Conservation (phyloP, 2,888 invertebrate species). For the Vanessa cardui region DNA sequence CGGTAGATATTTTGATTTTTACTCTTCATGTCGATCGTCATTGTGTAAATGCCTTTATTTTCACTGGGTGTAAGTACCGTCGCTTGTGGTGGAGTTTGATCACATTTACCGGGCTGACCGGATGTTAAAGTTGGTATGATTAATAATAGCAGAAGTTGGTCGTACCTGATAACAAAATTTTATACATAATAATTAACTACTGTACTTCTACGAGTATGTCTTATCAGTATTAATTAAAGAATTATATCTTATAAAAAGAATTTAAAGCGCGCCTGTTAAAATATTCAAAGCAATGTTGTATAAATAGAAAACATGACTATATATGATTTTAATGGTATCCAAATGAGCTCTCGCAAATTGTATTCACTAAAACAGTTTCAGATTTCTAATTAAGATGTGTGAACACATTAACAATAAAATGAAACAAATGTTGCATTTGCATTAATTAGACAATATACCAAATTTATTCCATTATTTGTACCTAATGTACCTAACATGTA, state of each 20-base stretch:
- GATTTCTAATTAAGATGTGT: constrained; percentile 45
- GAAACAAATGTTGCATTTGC: constrained; percentile 30
- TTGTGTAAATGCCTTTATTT: constrained; percentile 56
- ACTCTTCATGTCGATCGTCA: constrained; percentile 56
- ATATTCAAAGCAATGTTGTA: constrained; percentile 16
- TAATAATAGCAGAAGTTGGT: constrained; percentile 43
- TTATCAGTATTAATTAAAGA: neutral
- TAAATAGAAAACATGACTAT: constrained; percentile 3
- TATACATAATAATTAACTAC: too few relatives aligned
- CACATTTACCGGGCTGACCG: constrained; percentile 58
- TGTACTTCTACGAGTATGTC: too few relatives aligned
- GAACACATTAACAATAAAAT: constrained; percentile 31
- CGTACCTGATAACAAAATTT: constrained; percentile 50
- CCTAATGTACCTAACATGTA: constrained; percentile 6
- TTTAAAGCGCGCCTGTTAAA: constrained; percentile 29
- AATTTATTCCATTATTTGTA: constrained; percentile 14
- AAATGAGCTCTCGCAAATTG: constrained; percentile 27
- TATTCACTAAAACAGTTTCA: constrained; percentile 35
- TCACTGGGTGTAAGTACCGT: constrained; percentile 53
- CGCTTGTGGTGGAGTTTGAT: constrained; percentile 63
- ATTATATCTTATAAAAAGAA: neutral
- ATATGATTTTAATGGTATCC: constrained; percentile 29
- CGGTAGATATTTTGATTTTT: constrained; percentile 52
- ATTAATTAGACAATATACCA: constrained; percentile 20
- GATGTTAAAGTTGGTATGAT: constrained; percentile 31